Base-by-base conservation (phyloP, 2,113 vertebrate species). In the Scytalopus superciliaris region DNA sequence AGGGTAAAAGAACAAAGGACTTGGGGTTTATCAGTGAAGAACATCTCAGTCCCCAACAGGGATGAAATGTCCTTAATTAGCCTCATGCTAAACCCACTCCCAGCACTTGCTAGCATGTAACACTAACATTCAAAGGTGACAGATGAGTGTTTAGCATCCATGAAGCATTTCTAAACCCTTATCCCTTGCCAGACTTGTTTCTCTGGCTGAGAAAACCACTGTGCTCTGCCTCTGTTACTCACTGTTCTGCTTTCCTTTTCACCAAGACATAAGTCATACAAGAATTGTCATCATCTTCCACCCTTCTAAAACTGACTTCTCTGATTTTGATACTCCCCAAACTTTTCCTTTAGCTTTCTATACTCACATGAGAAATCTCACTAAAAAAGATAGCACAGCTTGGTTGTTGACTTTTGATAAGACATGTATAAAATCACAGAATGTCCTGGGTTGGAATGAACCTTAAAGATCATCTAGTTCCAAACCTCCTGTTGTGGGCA, bases 21-120 rank as follows among this genome's bases (percentile, higher is more conserved):
- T 39, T 67, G 23, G 39, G 45, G 27, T 39, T 42, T 27, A 35
- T 13, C 37, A 70, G n/a, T 25, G 39, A 8, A 39, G 33, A 90
- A 55, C 23, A 56, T 7, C 27, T 12, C 10, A 4, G 6, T 23
- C 7, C 47, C 12, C 44, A 40, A 1, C 0, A 77, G 55, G 31
- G 37, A 62, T 35, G 12, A 73, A 0, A 74, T 31, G 27, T 73
- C 2, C 2, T 69, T 56, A 27, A 78, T 35, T 7, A 70, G 42
- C 12, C n/a, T 40, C 49, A 27, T 9, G n/a, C 13, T 76, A 64
- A 77, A 57, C 12, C 10, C 50, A 31, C 9, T 64, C n/a, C 42
- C 40, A 53, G 25, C 31, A 56, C 8, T 19, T 60, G n/a, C 53
- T 21, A 14, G 42, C 13, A 25, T 5, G 0, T 1, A 84, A 67